Evolutionary conservation across 1,140 invertebrate genomes (phyloP).

Genomic region (Sesamia nonagrioides): DNA sequence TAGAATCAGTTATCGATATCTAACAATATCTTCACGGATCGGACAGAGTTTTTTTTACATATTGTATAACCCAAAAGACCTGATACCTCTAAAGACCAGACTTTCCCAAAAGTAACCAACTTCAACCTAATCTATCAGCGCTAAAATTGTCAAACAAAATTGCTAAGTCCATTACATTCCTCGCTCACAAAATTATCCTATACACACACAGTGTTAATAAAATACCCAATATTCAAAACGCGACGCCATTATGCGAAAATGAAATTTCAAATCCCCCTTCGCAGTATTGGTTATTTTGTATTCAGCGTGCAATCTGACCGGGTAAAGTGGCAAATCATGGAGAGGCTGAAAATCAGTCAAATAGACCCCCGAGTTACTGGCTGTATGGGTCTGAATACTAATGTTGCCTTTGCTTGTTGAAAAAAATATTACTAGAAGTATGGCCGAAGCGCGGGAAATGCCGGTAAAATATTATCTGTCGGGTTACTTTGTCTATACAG

Average conservation of each 20-base stretch:
- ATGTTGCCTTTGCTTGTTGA: constrained; percentile 63
- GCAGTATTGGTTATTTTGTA: constrained; percentile 72
- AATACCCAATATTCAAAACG: constrained; percentile 73
- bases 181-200: constrained; percentile 39
- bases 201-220: constrained; percentile 45
- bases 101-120: not conserved
- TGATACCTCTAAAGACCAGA: not conserved
- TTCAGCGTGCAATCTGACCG: constrained; percentile 78
- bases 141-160: constrained; percentile 37
- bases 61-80: not conserved
- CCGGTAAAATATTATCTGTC: constrained; percentile 43
- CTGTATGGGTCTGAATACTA: constrained; percentile 71
- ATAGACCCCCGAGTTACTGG: constrained; percentile 81
- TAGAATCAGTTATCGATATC: too few species aligned
- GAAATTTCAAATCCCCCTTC: constrained; percentile 77
- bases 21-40: too few species aligned
- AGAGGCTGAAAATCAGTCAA: constrained; percentile 86
- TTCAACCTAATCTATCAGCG: constrained; percentile 26
- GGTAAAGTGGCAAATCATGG: constrained; percentile 86
- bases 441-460: constrained; percentile 51
- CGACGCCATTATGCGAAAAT: constrained; percentile 77
- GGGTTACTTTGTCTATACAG: not conserved
- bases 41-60: too few species aligned
- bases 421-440: constrained; percentile 56
- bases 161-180: constrained; percentile 43